phyloP scores from a whole-genome alignment of 2,797 vertebrate genomes.

The Poeciliopsis turneri region DNA sequence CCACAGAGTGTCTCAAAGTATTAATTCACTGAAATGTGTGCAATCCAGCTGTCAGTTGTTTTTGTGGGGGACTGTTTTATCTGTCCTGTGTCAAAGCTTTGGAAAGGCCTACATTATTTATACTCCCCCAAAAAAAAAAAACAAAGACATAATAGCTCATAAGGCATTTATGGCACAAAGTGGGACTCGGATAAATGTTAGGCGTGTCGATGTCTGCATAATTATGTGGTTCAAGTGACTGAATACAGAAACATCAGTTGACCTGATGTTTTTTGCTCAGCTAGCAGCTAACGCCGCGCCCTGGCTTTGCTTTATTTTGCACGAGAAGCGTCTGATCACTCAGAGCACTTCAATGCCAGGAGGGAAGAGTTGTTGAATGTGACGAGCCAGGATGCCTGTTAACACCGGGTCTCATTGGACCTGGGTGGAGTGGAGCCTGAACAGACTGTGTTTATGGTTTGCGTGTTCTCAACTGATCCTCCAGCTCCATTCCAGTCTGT shows the following conservation, averaged over 20 bases:
- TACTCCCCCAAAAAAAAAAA: too few species aligned
- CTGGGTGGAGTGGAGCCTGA: neutral
- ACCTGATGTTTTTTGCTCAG: neutral
- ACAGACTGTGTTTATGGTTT: constrained; percentile 5
- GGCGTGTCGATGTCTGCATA: neutral
- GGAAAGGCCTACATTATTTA: neutral
- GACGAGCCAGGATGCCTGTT: neutral
- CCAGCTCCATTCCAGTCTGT: constrained; percentile 15
- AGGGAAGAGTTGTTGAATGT: neutral
- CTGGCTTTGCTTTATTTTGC: neutral
- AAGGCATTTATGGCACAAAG: neutral
- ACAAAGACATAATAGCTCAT: neutral
- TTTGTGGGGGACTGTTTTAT: neutral
- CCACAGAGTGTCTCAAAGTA: neutral
- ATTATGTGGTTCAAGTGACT: neutral
- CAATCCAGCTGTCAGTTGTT: neutral
- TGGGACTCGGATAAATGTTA: neutral
- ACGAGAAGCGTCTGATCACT: neutral
- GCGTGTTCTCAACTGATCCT: constrained; percentile 1
- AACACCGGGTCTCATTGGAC: neutral
- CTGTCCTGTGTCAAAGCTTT: neutral
- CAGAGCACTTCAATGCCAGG: neutral
- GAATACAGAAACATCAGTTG: neutral
- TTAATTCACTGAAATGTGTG: neutral
- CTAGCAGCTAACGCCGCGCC: neutral